These are phyloP conservation scores for Eudemis profundana DNA, from an alignment of 2,888 invertebrate species.

Conservation along the genomic window DNA sequence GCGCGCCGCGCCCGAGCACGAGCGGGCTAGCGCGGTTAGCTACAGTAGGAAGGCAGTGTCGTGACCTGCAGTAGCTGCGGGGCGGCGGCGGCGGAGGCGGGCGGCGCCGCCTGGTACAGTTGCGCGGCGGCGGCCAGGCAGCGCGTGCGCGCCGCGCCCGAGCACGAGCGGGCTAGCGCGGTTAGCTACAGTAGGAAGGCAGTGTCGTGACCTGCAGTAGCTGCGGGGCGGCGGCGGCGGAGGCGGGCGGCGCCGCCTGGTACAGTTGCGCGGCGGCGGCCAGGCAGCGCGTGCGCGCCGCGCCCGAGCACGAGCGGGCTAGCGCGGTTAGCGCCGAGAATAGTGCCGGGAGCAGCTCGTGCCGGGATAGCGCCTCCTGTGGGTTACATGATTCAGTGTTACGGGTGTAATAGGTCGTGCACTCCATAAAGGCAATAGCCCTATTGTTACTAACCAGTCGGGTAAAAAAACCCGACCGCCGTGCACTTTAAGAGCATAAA, in stretches of 20 bases:
- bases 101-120: conserved; percentile 68
- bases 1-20: no score
- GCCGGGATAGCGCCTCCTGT: conserved; percentile 74
- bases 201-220: conserved; percentile 51
- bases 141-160: background rate
- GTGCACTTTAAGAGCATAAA: no score
- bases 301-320: conserved; percentile 53
- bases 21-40: no score
- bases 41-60: no score
- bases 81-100: conserved; percentile 34
- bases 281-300: conserved; percentile 64
- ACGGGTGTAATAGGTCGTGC: no score
- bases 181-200: no score
- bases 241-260: conserved; percentile 63
- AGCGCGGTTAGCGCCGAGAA: conserved; percentile 70
- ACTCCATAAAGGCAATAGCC: no score
- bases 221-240: conserved; percentile 48
- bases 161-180: no score
- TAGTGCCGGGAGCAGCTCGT: conserved; percentile 70
- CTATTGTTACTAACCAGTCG: no score
- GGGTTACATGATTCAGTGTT: conserved; percentile 51
- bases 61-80: conserved; percentile 57
- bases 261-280: conserved; percentile 74
- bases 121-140: conserved; percentile 5
- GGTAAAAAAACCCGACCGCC: no score